Base-by-base conservation (phyloP, 2,113 vertebrate species). In the Nettapus auritus region DNA sequence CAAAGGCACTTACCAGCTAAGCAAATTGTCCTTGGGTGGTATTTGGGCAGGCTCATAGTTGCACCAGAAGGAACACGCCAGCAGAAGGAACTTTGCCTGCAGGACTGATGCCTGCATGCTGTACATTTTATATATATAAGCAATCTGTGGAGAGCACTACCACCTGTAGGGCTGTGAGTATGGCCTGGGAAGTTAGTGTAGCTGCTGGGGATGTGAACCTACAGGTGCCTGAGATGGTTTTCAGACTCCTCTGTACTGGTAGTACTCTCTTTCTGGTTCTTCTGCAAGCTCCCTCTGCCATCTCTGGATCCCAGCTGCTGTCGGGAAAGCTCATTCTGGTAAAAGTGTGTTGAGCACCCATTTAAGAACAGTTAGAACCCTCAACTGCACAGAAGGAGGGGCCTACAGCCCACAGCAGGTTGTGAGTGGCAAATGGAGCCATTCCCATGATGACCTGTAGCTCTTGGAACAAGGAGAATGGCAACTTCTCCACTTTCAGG, bases 71-170 rank as follows among this genome's bases (percentile, higher is more conserved):
- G 38, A 17, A 76, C 63, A 13, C 29, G 36, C 21, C 3, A 14
- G 3, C 0, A 0, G 8, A 13, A 56, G 60, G 34, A 42, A 50
- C 28, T 6, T 25, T 52, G 28, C 31, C 50, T 0, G 1, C 26
- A 60, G 64, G 38, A 9, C 53, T 83, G 79, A 19, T 79, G 79
- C 33, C 36, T 75, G 36, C 33, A 25, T 0, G 1, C 22, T 0
- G 2, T 48, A 40, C 15, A 8, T n/a, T 64, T 75, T 60, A 20
- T 46, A 13, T 46, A 13, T 44, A 10, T 77, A 25, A 48, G 31
- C 40, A 22, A 12, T 13, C 36, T 1, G 0, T 20, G 22, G 60
- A 42, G 31, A 71, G 34, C 68, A n/a, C n/a, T 25, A 2, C 55
- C 15, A 18, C 56, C n/a, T 28, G 38, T 29, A 34, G 29, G 31